Evolutionary conservation across 2,797 vertebrate species (phyloP), one percentile per base, ranked within the genome.

Genomic region (Platyrinchus mystaceus): DNA sequence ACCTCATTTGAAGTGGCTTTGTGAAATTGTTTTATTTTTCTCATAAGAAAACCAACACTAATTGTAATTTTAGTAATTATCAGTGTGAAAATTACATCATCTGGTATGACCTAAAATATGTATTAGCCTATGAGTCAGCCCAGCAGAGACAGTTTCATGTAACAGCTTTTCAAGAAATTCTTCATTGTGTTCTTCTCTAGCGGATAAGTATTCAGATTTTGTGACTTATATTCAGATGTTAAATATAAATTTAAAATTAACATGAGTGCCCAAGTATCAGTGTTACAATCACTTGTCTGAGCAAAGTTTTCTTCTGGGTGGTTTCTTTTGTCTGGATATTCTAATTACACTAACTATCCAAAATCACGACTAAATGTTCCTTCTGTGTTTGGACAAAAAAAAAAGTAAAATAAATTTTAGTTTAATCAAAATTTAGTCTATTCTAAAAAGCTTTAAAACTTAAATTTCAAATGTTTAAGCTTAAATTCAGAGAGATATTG

Each of bases 351-450:
- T 32, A 43, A 23, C 15, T 80, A 27, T 44, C 21, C 9, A 8
- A 71, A 43, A 37, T 49, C 13, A 62, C 0, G 0, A 41, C 5
- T 52, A 59, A 81, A 77, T 32, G 1, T 5, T 63, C 46, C 18
- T 55, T 56, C 28, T 66, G 8, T 32, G 7, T 60, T 73, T 56
- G n/a, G n/a, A 67, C 17, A 34, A 82, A 77, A 63, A 81, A 76
- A 63, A 80, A 41, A 34, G 0, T 28, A 62, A 79, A 92, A 47
- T 41, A 63, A 26, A 26, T 26, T 62, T 59, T n/a, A 19, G 3
- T 11, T 46, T 69, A 56, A 52, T 49, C n/a, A n/a, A 63, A 46
- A 59, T 34, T 20, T 43, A 28, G 68, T 41, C 22, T 83, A 6
- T 58, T 9, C 10, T 70, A 21, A 59, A 74, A 87, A 39, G 0